phyloP scores from a whole-genome alignment of 2,113 vertebrate species.

The Alethe castanea region DNA sequence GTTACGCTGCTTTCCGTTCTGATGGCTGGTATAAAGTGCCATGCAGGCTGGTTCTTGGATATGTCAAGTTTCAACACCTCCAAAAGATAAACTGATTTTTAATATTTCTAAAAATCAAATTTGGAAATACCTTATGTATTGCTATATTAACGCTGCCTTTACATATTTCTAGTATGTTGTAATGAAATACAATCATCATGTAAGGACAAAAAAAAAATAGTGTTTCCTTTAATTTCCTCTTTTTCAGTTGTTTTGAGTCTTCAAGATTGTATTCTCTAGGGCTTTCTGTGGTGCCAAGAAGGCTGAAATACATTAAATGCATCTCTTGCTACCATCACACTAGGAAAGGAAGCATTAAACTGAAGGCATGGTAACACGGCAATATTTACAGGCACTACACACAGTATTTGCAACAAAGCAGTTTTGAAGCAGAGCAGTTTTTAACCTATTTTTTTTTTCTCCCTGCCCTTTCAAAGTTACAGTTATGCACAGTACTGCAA shows the following conservation, averaged over 20 bases:
- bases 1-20: fast-evolving
- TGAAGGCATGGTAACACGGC: not conserved
- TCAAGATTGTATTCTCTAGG: not conserved
- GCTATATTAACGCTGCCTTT: not conserved
- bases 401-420: not conserved
- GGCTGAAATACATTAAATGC: not conserved
- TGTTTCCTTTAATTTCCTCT: not conserved
- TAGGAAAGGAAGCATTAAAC: not conserved
- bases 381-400: not conserved
- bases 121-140: not conserved
- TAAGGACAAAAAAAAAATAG: not conserved
- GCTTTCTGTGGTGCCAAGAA: not conserved
- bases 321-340: not conserved
- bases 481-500: not conserved
- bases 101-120: not conserved
- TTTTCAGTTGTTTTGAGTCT: not conserved
- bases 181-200: not conserved
- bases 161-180: not conserved
- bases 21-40: not conserved
- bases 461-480: not conserved
- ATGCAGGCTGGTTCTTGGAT: not conserved
- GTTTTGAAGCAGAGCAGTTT: not conserved
- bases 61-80: not conserved
- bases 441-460: not conserved
- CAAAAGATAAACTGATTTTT: not conserved